Evolutionary conservation across 2,797 vertebrate genomes (phyloP), one percentile per base, ranked within the genome.

Genomic region (Lutjanus argentimaculatus): DNA sequence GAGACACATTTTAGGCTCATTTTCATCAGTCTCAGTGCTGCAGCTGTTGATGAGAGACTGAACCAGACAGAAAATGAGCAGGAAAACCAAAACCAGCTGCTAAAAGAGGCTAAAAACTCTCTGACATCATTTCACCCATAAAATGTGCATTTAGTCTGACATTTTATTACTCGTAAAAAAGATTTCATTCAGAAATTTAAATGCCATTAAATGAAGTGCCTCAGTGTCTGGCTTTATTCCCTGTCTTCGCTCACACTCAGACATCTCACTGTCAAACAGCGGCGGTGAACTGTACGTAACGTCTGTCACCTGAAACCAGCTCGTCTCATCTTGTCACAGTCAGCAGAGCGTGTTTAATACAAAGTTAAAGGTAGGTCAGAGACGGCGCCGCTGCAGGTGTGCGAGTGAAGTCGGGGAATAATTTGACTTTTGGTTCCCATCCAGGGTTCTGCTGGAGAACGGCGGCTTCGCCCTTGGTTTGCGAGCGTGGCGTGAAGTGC

Each of bases 281-380:
- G 9, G n/a, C 1, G 40, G n/a, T 22, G 48, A 72, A 40, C 36
- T 63, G 25, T 6, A 14, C 43, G 12, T 45, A 21, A 15, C 49
- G 1, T 59, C 64, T 15, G 30, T 62, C 5, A 7, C 10, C 55
- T 75, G 55, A 83, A 51, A n/a, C 21, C 52, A 16, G 43, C n/a
- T 49, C 16, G 45, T 57, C 48, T 59, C 16, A 40, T 57, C 48
- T 59, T 16, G 59, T 77, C 75, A 30, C 48, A 55, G 56, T 81
- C 85, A 80, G 69, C 76, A 45, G 66, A 77, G 71, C 21, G 55
- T 71, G 67, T 83, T 73, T 11, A 67, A 58, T 46, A 14, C 85
- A 90, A 89, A 85, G 85, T 86, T 72, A 86, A 58, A 80, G 75
- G 22, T 40, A 75, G 80, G 84, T 87, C 79, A 75, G 11, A 76